These are phyloP conservation scores for Ptyas mucosa DNA, from an alignment of 2,113 vertebrate genomes.

Conservation along the genomic window DNA sequence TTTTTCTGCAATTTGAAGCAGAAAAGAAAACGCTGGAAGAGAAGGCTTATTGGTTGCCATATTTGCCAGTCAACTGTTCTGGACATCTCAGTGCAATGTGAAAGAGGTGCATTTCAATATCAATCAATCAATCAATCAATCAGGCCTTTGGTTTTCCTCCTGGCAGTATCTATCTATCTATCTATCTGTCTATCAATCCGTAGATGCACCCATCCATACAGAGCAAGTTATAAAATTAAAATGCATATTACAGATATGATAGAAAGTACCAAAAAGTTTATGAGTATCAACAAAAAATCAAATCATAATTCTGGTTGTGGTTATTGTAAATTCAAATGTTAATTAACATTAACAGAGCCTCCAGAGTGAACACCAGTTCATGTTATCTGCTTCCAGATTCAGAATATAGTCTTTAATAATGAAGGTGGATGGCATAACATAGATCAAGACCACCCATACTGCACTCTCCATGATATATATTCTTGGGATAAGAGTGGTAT, in stretches of 20 bases:
- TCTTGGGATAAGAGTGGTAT: neutral
- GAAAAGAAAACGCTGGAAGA: neutral
- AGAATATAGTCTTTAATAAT: neutral
- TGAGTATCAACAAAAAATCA: neutral
- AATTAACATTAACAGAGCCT: neutral
- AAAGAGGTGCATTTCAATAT: neutral
- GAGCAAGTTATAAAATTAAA: neutral
- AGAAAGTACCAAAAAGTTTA: neutral
- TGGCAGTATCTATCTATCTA: neutral
- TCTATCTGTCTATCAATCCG: neutral
- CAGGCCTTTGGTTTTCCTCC: neutral
- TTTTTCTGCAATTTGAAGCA: neutral
- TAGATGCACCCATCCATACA: neutral
- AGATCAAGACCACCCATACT: neutral
- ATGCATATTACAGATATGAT: neutral
- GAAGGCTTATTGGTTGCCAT: neutral
- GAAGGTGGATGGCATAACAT: neutral
- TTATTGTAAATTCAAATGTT: neutral
- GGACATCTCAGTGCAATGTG: neutral
- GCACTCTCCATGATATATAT: too few species aligned
- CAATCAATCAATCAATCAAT: neutral
- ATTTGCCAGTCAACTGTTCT: neutral
- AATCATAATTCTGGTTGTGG: neutral
- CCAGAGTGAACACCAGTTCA: neutral
- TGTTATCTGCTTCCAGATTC: neutral